phyloP scores from a whole-genome alignment of 2,113 vertebrate species.

The Siniperca chuatsi region DNA sequence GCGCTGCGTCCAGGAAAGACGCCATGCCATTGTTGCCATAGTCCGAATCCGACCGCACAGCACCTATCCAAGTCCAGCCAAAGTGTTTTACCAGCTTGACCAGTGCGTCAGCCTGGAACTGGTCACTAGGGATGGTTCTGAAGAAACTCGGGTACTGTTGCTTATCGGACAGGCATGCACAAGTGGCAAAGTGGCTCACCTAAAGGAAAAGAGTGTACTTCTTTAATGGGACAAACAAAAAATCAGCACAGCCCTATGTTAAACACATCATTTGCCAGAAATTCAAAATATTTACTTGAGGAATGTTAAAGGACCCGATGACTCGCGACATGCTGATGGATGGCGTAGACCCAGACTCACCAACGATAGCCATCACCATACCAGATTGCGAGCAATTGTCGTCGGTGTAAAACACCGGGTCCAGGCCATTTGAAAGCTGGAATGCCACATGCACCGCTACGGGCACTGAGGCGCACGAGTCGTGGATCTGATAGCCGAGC shows the following conservation, averaged over 20 bases:
- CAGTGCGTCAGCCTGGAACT: constrained; percentile 79
- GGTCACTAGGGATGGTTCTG: constrained; percentile 84
- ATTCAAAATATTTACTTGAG: constrained; percentile 62
- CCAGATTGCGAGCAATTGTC: constrained; percentile 44
- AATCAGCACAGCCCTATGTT: background rate
- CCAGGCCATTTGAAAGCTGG: constrained; percentile 72
- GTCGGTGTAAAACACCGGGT: constrained; percentile 13
- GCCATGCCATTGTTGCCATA: constrained; percentile 82
- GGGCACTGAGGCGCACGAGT: constrained; percentile 71
- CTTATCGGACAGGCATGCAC: constrained; percentile 81
- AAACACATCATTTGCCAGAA: fast-evolving
- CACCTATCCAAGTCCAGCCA: constrained; percentile 85
- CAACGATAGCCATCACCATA: constrained; percentile 65
- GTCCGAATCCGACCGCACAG: constrained; percentile 80
- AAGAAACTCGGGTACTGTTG: constrained; percentile 77
- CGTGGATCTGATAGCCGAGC: constrained; percentile 79
- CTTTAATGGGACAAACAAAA: background rate
- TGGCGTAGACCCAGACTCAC: constrained; percentile 78
- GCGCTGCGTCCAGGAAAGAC: constrained; percentile 67
- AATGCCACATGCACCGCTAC: constrained; percentile 66
- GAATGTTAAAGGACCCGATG: constrained; percentile 72
- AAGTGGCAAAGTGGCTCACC: constrained; percentile 83
- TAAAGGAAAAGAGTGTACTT: constrained; percentile 24
- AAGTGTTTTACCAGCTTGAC: constrained; percentile 79
- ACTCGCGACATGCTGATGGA: constrained; percentile 78